Percentiles rank a stretch among this genome's conserved stretches.
phyloP scores from a whole-genome alignment of 2,888 invertebrate species.

The Leucoma salicis region DNA sequence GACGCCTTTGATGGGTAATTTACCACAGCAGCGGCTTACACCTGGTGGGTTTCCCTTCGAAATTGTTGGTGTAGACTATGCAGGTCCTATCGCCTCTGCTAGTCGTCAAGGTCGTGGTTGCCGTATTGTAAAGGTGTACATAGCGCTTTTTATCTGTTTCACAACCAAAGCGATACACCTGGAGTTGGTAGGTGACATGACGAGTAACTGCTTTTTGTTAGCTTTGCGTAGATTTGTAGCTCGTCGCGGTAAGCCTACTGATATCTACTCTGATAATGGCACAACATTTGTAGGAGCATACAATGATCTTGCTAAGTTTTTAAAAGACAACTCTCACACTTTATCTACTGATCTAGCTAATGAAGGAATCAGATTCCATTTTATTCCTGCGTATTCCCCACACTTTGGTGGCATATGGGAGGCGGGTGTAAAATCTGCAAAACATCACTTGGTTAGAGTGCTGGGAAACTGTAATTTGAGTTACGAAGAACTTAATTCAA shows the following conservation, averaged over 20 bases:
- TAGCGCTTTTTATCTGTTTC: neutral
- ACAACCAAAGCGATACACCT: neutral
- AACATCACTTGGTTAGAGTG: no score
- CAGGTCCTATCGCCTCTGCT: neutral
- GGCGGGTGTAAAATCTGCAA: neutral
- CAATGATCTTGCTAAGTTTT: neutral
- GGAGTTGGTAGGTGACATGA: neutral
- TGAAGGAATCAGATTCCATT: neutral
- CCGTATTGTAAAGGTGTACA: neutral
- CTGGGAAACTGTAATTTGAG: neutral
- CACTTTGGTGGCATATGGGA: neutral
- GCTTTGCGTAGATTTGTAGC: neutral
- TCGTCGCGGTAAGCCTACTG: neutral
- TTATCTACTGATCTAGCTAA: neutral
- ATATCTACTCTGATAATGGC: neutral
- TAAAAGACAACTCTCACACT: neutral
- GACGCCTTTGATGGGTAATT: neutral
- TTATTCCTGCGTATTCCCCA: no score
- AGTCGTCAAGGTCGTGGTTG: neutral
- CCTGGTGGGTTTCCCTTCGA: no score
- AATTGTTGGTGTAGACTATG: neutral
- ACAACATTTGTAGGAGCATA: neutral
- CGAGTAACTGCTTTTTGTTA: neutral
- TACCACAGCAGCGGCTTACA: neutral
- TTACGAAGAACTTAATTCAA: neutral